Conservation (phyloP, 2,888 invertebrate species). For the Amiota mariae region DNA sequence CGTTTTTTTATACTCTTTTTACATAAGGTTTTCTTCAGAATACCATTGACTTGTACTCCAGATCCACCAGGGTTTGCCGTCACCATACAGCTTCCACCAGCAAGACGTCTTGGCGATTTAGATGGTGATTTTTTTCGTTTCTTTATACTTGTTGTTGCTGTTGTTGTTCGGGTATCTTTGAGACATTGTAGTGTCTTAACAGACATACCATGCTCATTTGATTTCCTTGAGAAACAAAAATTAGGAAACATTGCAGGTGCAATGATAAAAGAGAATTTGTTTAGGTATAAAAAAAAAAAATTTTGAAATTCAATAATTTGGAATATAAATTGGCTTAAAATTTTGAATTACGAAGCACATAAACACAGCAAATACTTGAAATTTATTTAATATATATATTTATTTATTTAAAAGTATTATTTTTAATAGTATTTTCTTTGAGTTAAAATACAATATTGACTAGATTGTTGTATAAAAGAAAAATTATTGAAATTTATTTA, state of each 20-base stretch:
- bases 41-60: not conserved
- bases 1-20: not conserved
- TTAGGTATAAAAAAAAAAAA: not conserved
- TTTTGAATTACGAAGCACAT: no score
- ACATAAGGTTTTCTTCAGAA: not conserved
- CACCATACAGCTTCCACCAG: not conserved
- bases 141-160: not conserved
- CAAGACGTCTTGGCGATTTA: not conserved
- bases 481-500: no score
- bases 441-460: no score
- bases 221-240: slow-evolving; percentile 53
- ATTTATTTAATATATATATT: no score
- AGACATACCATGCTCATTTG: slow-evolving; percentile 23
- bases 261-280: not conserved
- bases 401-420: no score
- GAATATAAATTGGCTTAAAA: no score
- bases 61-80: not conserved
- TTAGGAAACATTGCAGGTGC: slow-evolving; percentile 53
- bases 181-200: slow-evolving; percentile 10
- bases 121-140: slow-evolving; percentile 11
- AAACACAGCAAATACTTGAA: no score
- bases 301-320: not conserved
- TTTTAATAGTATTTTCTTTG: no score
- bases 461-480: no score
- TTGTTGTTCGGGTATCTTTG: not conserved